Percentiles rank a stretch among this genome's conserved stretches.
These are phyloP conservation scores for Atta colombica DNA, from an alignment of 1,140 invertebrate genomes.

Conservation along the genomic window DNA sequence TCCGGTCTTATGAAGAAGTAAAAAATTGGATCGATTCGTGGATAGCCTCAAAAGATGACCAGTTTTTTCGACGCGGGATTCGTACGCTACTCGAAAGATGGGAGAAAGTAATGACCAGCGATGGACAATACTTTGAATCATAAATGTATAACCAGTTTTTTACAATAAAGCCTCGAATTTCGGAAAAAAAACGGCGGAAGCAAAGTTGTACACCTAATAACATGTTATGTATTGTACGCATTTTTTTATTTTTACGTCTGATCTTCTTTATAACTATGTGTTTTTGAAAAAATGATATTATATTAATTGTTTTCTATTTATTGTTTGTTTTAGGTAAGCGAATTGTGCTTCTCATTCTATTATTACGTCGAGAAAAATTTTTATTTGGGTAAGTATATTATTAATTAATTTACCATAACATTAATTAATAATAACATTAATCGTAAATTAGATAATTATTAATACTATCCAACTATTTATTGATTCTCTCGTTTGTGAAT, in stretches of 20 bases:
- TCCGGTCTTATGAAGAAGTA: no score
- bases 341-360: not conserved
- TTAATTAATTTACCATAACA: conserved; percentile 1
- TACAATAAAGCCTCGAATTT: no score
- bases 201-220: not conserved
- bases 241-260: not conserved
- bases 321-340: conserved; percentile 70
- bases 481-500: not conserved
- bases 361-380: not conserved
- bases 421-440: no score
- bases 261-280: not conserved
- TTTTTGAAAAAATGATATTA: not conserved
- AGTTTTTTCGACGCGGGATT: no score
- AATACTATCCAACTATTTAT: not conserved
- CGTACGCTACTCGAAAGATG: no score
- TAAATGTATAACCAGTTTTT: no score
- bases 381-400: conserved; percentile 37
- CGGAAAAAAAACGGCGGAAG: no score
- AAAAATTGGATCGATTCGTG: no score
- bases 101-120: no score
- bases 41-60: no score
- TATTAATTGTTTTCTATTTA: conserved; percentile 2
- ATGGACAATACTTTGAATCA: no score
- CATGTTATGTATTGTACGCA: not conserved
- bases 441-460: not conserved